Evolutionary conservation across 2,888 invertebrate genomes (phyloP).

Genomic region (Oligia latruncula): DNA sequence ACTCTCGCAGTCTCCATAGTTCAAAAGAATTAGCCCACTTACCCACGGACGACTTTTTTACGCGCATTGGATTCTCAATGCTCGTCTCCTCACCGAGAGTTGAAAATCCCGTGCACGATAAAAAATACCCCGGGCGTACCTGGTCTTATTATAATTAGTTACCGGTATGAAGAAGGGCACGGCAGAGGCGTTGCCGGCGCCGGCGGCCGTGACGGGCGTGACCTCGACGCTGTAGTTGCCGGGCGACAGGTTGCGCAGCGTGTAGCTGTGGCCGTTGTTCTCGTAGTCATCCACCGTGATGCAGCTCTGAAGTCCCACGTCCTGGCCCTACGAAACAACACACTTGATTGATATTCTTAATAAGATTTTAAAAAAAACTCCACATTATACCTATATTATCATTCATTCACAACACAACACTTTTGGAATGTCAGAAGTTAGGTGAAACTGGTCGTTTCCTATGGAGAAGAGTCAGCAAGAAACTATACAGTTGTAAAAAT

Average conservation of each 20-base stretch:
- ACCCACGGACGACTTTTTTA: not conserved
- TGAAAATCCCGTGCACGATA: not conserved
- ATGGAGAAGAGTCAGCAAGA: not conserved
- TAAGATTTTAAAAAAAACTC: not conserved
- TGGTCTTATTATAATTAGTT: conserved; percentile 4
- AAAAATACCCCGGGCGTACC: not conserved
- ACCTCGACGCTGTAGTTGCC: conserved; percentile 96
- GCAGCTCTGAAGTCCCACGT: conserved; percentile 91
- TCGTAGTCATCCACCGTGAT: conserved; percentile 91
- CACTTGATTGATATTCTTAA: not conserved
- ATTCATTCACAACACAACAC: not conserved
- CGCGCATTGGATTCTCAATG: not conserved
- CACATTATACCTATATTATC: not conserved
- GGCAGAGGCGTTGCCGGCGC: conserved; percentile 91
- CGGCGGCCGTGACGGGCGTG: conserved; percentile 94
- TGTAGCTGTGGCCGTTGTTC: conserved; percentile 85
- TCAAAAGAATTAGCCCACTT: not conserved
- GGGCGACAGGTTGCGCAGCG: conserved; percentile 90
- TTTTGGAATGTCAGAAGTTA: not conserved
- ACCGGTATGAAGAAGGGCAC: conserved; percentile 91
- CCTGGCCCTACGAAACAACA: conserved; percentile 79
- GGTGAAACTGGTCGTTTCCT: not conserved
- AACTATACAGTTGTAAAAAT: not conserved
- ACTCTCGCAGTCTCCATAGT: not conserved
- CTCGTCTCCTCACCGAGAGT: not conserved